Evolutionary conservation across 2,113 vertebrate species (phyloP), one percentile per base, ranked within the genome.

Genomic region (Chitala chitala): DNA sequence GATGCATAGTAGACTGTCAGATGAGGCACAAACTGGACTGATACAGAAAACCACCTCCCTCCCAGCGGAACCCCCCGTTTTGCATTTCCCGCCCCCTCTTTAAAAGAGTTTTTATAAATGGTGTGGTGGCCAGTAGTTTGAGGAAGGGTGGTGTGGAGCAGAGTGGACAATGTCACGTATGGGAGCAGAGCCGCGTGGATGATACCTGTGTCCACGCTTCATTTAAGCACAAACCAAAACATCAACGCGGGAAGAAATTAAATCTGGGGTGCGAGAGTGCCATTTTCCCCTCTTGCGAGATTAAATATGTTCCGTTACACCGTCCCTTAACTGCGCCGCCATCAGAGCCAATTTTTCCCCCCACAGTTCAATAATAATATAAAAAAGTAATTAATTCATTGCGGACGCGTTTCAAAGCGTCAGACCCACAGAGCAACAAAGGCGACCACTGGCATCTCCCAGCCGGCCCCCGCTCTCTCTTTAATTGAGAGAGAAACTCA

Each of bases 401-500:
- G 40, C n/a, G 56, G 29, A 61, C 15, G 65, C 50, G 71, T 46
- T 33, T 46, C 71, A 33, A 26, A 61, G 71, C 55, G 24, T 50
- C 56, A 73, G 55, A 42, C 10, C 17, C 6, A 61, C 9, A 44
- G 36, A 15, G 42, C 53, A 59, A 56, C 24, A 71, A 29, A 36
- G n/a, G n/a, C n/a, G n/a, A n/a, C n/a, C n/a, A n/a, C n/a, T n/a
- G n/a, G n/a, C n/a, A n/a, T n/a, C n/a, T n/a, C n/a, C n/a, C n/a
- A n/a, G n/a, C n/a, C n/a, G n/a, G n/a, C n/a, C n/a, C n/a, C n/a
- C n/a, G n/a, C n/a, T n/a, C 42, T 68, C 24, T 31, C 51, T 53
- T 33, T 29, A 68, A 54, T 17, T 66, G 73, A 40, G 36, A 68
- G 50, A 56, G 56, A 74, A 74, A 66, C 61, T 74, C 33, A 66